phyloP scores from a whole-genome alignment of 2,797 vertebrate species.

The Telmatherina bonti region DNA sequence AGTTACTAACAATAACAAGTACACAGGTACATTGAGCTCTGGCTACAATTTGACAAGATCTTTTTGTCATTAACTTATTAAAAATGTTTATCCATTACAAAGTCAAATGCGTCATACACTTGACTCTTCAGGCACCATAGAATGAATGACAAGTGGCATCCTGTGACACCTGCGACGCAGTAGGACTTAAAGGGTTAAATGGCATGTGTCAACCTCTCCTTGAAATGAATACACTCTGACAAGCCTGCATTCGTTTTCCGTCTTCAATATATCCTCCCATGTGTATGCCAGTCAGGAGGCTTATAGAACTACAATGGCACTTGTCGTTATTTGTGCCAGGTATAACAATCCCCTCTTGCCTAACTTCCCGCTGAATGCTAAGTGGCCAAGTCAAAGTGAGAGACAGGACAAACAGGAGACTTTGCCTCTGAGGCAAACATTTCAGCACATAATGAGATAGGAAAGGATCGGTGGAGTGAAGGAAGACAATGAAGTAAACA shows the following conservation, averaged over 20 bases:
- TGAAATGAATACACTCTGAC: constrained; percentile 42
- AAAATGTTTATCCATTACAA: neutral
- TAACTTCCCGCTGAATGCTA: constrained; percentile 67
- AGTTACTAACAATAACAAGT: too few relatives aligned
- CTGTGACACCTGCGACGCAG: too few relatives aligned
- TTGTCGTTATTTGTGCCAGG: constrained; percentile 73
- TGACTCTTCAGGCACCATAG: too few relatives aligned
- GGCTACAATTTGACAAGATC: constrained; percentile 4
- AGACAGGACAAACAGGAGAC: constrained; percentile 63
- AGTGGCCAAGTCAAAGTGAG: constrained; percentile 60
- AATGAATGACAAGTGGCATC: too few relatives aligned
- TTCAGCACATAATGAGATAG: constrained; percentile 63
- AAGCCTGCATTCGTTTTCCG: constrained; percentile 36
- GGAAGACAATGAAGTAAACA: constrained; percentile 77
- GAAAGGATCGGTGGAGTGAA: constrained; percentile 55
- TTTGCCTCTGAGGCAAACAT: constrained; percentile 73
- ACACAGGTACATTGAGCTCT: too few relatives aligned
- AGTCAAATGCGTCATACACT: constrained; percentile 5
- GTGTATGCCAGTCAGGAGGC: constrained; percentile 59
- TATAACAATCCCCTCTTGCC: constrained; percentile 57
- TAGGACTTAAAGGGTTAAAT: too few relatives aligned
- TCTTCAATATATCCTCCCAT: constrained; percentile 49
- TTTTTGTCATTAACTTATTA: constrained; percentile 9
- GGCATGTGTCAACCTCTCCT: constrained; percentile 8
- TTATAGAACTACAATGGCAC: constrained; percentile 63